Percentiles rank a stretch among this genome's conserved stretches.
These are phyloP conservation scores for Salvator merianae DNA, from an alignment of 2,113 vertebrate species.

Conservation along the genomic window DNA sequence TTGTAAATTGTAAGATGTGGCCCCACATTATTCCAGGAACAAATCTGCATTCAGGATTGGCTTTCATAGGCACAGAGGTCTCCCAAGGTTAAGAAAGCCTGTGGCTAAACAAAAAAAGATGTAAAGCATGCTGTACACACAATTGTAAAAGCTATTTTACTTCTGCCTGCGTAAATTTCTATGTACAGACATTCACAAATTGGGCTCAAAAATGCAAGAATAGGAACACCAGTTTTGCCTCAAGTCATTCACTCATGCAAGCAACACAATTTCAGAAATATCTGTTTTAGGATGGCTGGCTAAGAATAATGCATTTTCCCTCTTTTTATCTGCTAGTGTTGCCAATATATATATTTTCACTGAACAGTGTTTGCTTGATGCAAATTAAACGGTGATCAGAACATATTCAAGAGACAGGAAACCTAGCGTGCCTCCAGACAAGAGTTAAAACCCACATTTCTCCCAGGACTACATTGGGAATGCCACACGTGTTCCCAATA, in stretches of 20 bases:
- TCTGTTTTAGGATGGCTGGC: background rate
- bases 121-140: background rate
- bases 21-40: background rate
- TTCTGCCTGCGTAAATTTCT: constrained; percentile 8
- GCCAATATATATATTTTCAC: background rate
- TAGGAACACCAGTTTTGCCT: constrained; percentile 22
- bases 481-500: too few relatives aligned
- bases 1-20: background rate
- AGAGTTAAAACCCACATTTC: too few relatives aligned
- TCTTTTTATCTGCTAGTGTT: background rate
- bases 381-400: constrained; percentile 12
- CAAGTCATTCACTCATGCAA: constrained; percentile 8
- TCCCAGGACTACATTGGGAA: too few relatives aligned
- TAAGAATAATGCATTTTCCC: background rate
- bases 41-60: background rate
- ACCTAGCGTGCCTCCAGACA: constrained; percentile 12
- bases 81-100: constrained; percentile 2
- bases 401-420: constrained; percentile 14
- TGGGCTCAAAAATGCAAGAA: constrained; percentile 7
- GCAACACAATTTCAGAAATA: background rate
- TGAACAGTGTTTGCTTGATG: background rate
- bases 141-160: background rate
- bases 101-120: background rate
- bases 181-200: background rate
- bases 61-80: background rate